Evolutionary conservation across 2,888 invertebrate species (phyloP).

Genomic region (Caenorhabditis parvicauda): DNA sequence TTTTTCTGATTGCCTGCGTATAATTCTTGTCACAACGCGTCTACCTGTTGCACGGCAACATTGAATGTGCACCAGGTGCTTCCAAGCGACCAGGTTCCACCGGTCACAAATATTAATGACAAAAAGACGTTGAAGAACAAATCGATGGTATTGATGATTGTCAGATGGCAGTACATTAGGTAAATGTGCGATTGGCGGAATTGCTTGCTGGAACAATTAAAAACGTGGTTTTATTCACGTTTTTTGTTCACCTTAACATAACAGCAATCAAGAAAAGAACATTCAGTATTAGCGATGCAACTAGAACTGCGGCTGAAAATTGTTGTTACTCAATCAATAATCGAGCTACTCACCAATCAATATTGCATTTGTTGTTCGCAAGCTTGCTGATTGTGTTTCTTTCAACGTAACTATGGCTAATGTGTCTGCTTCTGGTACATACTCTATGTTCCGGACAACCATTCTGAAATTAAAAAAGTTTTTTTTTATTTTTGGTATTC

Average conservation of each 20-base stretch:
- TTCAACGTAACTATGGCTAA: slow-evolving; percentile 46
- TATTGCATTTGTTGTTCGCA: slow-evolving; percentile 38
- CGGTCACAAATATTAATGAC: slow-evolving; percentile 49
- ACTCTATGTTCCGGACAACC: slow-evolving; percentile 27
- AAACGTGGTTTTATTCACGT: background rate
- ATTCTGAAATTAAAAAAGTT: too few relatives aligned
- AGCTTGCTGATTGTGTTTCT: slow-evolving; percentile 43
- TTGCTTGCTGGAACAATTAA: slow-evolving; percentile 11
- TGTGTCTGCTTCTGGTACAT: slow-evolving; percentile 48
- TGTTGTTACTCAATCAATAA: background rate
- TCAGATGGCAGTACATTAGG: slow-evolving; percentile 30
- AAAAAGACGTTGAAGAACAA: slow-evolving; percentile 44
- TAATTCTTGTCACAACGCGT: too few relatives aligned
- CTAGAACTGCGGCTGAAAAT: slow-evolving; percentile 35
- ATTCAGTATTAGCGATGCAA: slow-evolving; percentile 48
- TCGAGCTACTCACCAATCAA: slow-evolving; percentile 20
- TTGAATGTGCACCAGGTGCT: slow-evolving; percentile 46
- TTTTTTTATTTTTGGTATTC: too few relatives aligned
- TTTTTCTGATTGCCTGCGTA: slow-evolving; percentile 1
- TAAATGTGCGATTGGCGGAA: slow-evolving; percentile 20
- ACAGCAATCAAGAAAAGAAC: slow-evolving; percentile 44
- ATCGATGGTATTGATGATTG: slow-evolving; percentile 28
- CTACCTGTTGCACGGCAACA: slow-evolving; percentile 57
- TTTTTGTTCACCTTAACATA: slow-evolving; percentile 37
- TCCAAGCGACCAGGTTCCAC: slow-evolving; percentile 51